Conservation (phyloP, 2,888 invertebrate genomes). For the Ectemnius lituratus region DNA sequence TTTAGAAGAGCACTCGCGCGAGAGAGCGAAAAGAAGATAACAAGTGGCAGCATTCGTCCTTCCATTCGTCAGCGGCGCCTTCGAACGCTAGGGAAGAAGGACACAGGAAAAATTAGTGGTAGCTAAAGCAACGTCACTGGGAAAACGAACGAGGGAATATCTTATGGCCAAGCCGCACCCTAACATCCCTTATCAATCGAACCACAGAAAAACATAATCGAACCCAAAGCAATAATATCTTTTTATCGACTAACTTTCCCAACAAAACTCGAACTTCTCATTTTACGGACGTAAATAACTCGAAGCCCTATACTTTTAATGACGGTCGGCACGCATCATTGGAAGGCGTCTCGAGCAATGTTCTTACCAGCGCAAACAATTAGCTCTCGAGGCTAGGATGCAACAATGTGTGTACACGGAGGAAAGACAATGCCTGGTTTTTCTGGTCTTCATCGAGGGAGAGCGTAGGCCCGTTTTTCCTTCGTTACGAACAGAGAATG, state of each 20-base stretch:
- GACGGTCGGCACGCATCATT: too few species aligned
- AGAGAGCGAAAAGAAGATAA: constrained; percentile 22
- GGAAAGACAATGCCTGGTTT: not conserved
- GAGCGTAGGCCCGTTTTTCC: constrained; percentile 17
- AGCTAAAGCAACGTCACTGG: constrained; percentile 14
- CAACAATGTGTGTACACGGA: not conserved
- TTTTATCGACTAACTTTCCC: too few species aligned
- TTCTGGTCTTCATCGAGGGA: not conserved
- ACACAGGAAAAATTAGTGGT: constrained; percentile 24
- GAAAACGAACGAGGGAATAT: constrained; percentile 11
- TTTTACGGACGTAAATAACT: too few species aligned
- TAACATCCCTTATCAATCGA: too few species aligned
- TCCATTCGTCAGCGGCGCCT: not conserved
- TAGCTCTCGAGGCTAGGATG: too few species aligned
- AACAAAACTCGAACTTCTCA: too few species aligned
- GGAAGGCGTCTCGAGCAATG: not conserved
- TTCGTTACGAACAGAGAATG: constrained; percentile 10
- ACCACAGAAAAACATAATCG: too few species aligned
- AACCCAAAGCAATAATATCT: too few species aligned
- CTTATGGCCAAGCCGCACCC: too few species aligned
- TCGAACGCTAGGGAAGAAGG: not conserved
- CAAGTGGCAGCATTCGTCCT: constrained; percentile 10
- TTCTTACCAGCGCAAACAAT: not conserved
- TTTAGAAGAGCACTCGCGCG: constrained; percentile 36
- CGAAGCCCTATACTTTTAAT: too few species aligned